phyloP scores from a whole-genome alignment of 2,888 invertebrate genomes.

The Zeuzera pyrina region DNA sequence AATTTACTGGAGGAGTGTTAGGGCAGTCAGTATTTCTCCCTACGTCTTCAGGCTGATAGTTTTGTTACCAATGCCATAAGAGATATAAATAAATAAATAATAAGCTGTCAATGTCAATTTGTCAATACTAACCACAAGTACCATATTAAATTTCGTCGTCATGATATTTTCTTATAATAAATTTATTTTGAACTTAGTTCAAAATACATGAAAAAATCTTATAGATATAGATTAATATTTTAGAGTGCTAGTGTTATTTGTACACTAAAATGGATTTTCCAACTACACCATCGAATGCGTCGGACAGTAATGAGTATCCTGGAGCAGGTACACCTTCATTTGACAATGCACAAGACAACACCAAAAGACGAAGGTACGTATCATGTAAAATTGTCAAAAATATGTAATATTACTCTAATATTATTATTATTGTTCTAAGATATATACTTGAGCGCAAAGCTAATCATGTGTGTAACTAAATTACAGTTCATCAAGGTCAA shows the following conservation, averaged over 20 bases:
- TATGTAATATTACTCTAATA: neutral
- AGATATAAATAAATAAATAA: too few relatives aligned
- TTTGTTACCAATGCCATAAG: too few relatives aligned
- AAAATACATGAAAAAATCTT: neutral
- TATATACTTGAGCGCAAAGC: too few relatives aligned
- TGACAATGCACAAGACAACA: conserved; percentile 50
- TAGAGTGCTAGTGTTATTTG: neutral
- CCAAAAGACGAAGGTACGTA: conserved; percentile 61
- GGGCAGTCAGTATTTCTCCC: too few relatives aligned
- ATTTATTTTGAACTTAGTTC: too few relatives aligned
- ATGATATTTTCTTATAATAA: too few relatives aligned
- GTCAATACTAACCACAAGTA: too few relatives aligned
- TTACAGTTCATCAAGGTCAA: conserved; percentile 85
- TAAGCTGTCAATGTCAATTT: too few relatives aligned
- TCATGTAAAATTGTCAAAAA: neutral
- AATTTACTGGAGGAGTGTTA: too few relatives aligned
- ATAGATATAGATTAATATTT: neutral
- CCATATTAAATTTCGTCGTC: too few relatives aligned
- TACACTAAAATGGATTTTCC: conserved; percentile 49
- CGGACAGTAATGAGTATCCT: conserved; percentile 58
- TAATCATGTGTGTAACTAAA: neutral
- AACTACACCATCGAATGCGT: conserved; percentile 50
- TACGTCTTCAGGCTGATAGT: too few relatives aligned
- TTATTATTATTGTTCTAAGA: too few relatives aligned
- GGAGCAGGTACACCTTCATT: conserved; percentile 40